Base-by-base conservation (phyloP, 2,797 vertebrate genomes). In the Sorex maritimensis region DNA sequence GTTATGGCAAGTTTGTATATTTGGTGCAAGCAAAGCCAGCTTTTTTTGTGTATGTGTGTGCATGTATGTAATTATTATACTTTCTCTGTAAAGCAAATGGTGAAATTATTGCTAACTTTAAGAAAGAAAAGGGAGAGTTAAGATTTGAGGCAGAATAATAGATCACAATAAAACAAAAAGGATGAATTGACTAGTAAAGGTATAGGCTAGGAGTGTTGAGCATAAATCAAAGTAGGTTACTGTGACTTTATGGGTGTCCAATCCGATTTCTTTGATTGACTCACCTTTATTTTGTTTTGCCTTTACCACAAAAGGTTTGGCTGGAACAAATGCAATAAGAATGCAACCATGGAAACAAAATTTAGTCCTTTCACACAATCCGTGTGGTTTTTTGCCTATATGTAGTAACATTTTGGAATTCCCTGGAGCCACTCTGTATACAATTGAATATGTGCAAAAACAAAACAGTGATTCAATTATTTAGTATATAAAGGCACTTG, bases 341-440 rank as follows among this genome's bases (percentile, higher is more conserved):
- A 90, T 7, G 15, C 17, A 84, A 30, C 17, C 13, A 73, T 44
- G 44, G 12, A 58, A 82, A 88, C 80, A 72, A 71, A 82, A 58
- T 90, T 72, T 77, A n/a, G 12, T 82, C 67, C 82, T 65, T 95
- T 65, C 75, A 63, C 24, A 65, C 4, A 67, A 38, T 72, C 63
- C 88, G 12, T 26, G 19, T 23, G 52, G 46, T 69, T 17, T 69
- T 38, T 44, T 90, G 68, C 11, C 26, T 23, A 0, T 44, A 69
- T 63, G 5, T 58, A 84, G 94, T 41, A 68, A 30, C 34, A 86
- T 90, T 88, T 84, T 79, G 46, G 86, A 92, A 84, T 86, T 88
- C 21, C 71, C 44, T 65, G 4, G 30, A 86, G 80, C 68, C 38
- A 67, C 3, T 24, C 15, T 19, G 49, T 15, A 41, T 74, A 13